These are phyloP conservation scores for Odontomyia ornata DNA, from an alignment of 2,888 invertebrate species.

Conservation along the genomic window DNA sequence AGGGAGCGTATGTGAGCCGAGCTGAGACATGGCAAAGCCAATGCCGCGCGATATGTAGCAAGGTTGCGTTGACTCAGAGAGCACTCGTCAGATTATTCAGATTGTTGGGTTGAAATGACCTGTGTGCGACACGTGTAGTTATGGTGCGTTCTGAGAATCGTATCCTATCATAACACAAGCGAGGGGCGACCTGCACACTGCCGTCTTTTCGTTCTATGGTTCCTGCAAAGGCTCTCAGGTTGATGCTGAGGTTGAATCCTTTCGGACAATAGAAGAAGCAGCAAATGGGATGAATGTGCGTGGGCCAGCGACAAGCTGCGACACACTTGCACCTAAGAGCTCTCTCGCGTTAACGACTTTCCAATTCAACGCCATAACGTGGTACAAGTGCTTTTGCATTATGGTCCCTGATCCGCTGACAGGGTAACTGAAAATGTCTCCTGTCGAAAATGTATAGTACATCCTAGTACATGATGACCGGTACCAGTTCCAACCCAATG, in stretches of 20 bases:
- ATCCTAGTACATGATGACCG: no score
- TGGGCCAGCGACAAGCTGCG: not conserved
- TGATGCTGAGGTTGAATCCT: not conserved
- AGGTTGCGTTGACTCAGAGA: not conserved
- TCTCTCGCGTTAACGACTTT: no score
- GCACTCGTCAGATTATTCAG: not conserved
- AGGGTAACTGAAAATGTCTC: no score
- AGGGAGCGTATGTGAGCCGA: not conserved
- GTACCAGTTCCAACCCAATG: no score
- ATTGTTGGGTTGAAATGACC: not conserved
- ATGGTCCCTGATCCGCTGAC: no score
- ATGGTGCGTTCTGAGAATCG: not conserved
- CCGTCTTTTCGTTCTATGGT: not conserved
- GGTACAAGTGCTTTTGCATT: no score
- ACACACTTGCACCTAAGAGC: no score
- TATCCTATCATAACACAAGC: not conserved
- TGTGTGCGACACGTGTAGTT: not conserved
- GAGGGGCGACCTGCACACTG: not conserved
- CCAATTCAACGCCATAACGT: no score
- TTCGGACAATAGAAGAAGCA: no score
- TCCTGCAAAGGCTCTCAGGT: not conserved
- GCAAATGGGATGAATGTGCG: not conserved
- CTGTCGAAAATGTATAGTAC: no score
- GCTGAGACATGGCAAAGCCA: not conserved
- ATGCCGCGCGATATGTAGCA: not conserved